Conservation (phyloP, 2,113 vertebrate genomes). For the Oncorhynchus clarkii region DNA sequence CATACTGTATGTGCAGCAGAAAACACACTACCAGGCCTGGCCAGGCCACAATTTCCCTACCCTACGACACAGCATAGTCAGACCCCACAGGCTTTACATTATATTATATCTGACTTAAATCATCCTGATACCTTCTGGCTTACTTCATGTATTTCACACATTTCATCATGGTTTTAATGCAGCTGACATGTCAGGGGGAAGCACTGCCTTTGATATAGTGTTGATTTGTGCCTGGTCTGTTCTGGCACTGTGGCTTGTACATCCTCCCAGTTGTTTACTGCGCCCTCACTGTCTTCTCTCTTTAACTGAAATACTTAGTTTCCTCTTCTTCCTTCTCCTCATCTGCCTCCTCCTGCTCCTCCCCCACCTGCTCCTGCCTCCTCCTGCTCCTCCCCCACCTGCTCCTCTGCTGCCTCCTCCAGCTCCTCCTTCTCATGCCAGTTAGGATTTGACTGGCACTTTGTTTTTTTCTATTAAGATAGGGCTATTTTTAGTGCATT, state of each 20-base stretch:
- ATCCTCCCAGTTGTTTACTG: no score
- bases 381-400: no score
- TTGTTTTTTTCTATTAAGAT: conserved; percentile 40
- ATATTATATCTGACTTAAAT: conserved; percentile 41
- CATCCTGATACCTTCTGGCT: neutral
- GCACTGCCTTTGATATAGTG: conserved; percentile 3
- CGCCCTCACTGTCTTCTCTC: no score
- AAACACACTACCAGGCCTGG: conserved; percentile 55
- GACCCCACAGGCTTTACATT: conserved; percentile 53
- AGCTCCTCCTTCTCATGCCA: no score
- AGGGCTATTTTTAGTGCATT: conserved; percentile 64
- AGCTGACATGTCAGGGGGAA: conserved; percentile 36
- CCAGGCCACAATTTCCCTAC: conserved; percentile 42
- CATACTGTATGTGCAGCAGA: conserved; percentile 55
- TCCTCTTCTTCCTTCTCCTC: no score
- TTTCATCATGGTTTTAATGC: conserved; percentile 1
- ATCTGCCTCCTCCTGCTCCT: no score
- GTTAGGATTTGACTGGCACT: no score
- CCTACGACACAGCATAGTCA: conserved; percentile 7
- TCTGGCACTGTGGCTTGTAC: no score
- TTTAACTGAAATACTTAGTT: no score
- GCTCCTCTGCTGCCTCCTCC: no score
- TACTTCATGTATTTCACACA: neutral
- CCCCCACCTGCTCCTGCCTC: no score
- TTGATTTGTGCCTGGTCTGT: no score